Evolutionary conservation across 2,888 invertebrate genomes (phyloP).

Genomic region (Apamea crenata): DNA sequence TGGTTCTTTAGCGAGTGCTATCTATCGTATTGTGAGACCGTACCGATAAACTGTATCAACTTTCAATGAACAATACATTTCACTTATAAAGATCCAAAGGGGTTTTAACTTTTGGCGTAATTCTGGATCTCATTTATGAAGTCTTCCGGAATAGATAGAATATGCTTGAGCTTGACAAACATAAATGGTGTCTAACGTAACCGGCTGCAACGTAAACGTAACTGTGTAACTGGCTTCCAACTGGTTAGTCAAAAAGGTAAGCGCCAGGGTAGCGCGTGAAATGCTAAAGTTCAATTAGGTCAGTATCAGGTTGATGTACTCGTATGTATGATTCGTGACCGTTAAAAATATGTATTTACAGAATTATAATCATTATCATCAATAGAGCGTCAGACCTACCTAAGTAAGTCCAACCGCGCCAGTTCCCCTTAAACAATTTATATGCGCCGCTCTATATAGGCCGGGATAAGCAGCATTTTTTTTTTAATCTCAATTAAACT

Average conservation of each 20-base stretch:
- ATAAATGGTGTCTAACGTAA: background rate
- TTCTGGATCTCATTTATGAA: background rate
- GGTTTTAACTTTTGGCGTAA: constrained; percentile 20
- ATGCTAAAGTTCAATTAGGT: background rate
- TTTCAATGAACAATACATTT: constrained; percentile 66
- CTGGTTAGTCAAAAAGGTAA: background rate
- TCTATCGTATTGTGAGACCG: constrained; percentile 63
- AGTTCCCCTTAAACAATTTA: constrained; percentile 11
- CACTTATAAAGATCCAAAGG: constrained; percentile 17
- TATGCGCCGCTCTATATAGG: background rate
- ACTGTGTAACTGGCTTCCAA: too few relatives aligned
- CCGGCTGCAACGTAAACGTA: too few relatives aligned
- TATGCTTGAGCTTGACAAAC: background rate
- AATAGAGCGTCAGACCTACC: background rate
- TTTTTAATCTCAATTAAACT: background rate
- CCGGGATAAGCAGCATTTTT: background rate
- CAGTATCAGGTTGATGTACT: background rate
- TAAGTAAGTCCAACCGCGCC: background rate
- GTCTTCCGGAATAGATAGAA: background rate
- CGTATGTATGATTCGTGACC: too few relatives aligned
- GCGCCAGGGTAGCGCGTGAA: background rate
- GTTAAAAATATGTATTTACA: background rate
- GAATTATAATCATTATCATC: background rate
- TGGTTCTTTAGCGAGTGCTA: constrained; percentile 59
- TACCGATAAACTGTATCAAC: constrained; percentile 66